These are phyloP conservation scores for Antechinus flavipes DNA, from an alignment of 2,113 vertebrate genomes.

Conservation along the genomic window DNA sequence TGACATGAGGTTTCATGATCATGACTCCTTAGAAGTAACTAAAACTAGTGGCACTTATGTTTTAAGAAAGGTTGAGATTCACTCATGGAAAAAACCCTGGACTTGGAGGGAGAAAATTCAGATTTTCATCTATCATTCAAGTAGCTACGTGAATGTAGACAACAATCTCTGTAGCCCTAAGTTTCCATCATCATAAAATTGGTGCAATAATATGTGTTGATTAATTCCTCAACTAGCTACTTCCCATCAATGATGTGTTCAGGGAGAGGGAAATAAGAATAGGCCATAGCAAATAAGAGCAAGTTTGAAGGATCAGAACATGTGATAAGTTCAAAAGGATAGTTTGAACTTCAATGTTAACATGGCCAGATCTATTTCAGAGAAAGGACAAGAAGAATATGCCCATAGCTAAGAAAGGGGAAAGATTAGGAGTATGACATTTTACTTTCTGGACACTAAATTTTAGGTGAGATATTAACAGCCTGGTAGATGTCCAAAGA, in stretches of 20 bases:
- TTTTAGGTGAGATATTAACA: neutral
- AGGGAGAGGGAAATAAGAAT: neutral
- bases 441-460: neutral
- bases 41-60: neutral
- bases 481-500: neutral
- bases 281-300: neutral
- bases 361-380: neutral
- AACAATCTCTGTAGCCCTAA: neutral
- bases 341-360: neutral
- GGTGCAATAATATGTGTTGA: neutral
- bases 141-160: neutral
- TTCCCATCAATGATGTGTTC: neutral
- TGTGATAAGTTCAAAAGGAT: neutral
- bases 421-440: neutral
- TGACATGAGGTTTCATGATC: neutral
- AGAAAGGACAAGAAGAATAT: neutral
- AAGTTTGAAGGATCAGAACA: neutral
- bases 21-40: neutral
- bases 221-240: neutral
- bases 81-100: neutral
- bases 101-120: neutral
- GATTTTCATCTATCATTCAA: neutral
- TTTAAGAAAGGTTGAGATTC: constrained; percentile 23
- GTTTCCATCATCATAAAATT: neutral
- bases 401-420: neutral